phyloP scores from a whole-genome alignment of 2,888 invertebrate species.

The Catocala fraxini region DNA sequence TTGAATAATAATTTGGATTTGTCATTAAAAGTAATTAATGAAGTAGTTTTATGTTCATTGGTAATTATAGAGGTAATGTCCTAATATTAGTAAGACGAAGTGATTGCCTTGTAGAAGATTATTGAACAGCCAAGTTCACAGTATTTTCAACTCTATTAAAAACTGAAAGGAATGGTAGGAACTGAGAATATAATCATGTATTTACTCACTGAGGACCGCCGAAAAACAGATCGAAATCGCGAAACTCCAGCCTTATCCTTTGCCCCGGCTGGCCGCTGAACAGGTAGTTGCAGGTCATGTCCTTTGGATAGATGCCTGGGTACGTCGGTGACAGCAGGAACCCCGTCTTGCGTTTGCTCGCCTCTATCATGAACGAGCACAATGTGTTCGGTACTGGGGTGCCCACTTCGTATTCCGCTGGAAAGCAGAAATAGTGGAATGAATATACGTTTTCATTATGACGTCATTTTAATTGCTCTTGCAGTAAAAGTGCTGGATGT shows the following conservation, averaged over 20 bases:
- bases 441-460: not conserved
- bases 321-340: constrained; percentile 98
- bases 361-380: constrained; percentile 96
- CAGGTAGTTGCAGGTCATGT: constrained; percentile 96
- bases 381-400: constrained; percentile 94
- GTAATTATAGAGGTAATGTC: no score
- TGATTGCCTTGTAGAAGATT: no score
- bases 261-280: constrained; percentile 96
- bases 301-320: constrained; percentile 99
- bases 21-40: no score
- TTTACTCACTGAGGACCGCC: constrained; percentile 98
- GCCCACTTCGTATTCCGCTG: constrained; percentile 97
- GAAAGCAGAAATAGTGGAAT: constrained; percentile 3
- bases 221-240: constrained; percentile 99
- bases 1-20: no score
- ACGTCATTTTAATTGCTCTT: no score
- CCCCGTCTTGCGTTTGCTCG: constrained; percentile 92
- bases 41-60: no score
- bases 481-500: no score
- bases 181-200: constrained; percentile 62
- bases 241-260: constrained; percentile 97
- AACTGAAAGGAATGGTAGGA: not conserved
- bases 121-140: no score
- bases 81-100: no score
- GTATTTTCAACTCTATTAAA: no score